These are phyloP conservation scores for Aproaerema taeniolella DNA, from an alignment of 2,888 invertebrate genomes.

Conservation along the genomic window DNA sequence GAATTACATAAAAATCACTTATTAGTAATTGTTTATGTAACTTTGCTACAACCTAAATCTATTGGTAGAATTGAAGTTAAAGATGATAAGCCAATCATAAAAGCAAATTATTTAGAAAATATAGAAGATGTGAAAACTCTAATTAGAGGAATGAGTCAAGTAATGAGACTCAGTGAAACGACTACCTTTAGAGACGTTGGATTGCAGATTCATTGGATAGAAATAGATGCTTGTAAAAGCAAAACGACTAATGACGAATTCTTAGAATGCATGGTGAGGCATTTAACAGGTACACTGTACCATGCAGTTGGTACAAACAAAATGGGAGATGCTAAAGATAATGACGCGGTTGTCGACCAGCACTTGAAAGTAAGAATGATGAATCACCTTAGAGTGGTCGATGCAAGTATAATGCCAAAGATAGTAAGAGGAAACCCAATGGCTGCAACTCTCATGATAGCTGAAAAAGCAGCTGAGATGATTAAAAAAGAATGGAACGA, in stretches of 20 bases:
- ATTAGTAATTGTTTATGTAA: slow-evolving; percentile 18
- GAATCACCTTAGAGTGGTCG: slow-evolving; percentile 51
- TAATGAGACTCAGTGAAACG: slow-evolving; percentile 35
- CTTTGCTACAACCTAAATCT: slow-evolving; percentile 34
- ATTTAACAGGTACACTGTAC: slow-evolving; percentile 46
- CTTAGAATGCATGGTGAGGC: slow-evolving; percentile 44
- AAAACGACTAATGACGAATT: slow-evolving; percentile 34
- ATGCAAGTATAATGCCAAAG: slow-evolving; percentile 48
- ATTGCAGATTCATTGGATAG: slow-evolving; percentile 32
- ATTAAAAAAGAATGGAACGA: slow-evolving; percentile 41
- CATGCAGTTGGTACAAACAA: slow-evolving; percentile 76
- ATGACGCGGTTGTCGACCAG: slow-evolving; percentile 1
- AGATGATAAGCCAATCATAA: slow-evolving; percentile 61
- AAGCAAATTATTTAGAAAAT: slow-evolving; percentile 71
- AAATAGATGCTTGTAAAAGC: slow-evolving; percentile 35
- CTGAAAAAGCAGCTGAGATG: slow-evolving; percentile 65
- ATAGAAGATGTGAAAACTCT: slow-evolving; percentile 39
- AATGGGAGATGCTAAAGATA: slow-evolving; percentile 59
- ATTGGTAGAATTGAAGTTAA: slow-evolving; percentile 58
- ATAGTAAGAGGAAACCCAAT: slow-evolving; percentile 71
- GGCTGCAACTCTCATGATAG: slow-evolving; percentile 88
- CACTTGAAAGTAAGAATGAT: slow-evolving; percentile 37
- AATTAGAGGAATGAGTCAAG: slow-evolving; percentile 30
- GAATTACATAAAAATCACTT: slow-evolving; percentile 19
- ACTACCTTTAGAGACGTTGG: slow-evolving; percentile 33